Evolutionary conservation across 2,888 invertebrate genomes (phyloP), one percentile per base, ranked within the genome.

Genomic region (Noctua fimbriata): DNA sequence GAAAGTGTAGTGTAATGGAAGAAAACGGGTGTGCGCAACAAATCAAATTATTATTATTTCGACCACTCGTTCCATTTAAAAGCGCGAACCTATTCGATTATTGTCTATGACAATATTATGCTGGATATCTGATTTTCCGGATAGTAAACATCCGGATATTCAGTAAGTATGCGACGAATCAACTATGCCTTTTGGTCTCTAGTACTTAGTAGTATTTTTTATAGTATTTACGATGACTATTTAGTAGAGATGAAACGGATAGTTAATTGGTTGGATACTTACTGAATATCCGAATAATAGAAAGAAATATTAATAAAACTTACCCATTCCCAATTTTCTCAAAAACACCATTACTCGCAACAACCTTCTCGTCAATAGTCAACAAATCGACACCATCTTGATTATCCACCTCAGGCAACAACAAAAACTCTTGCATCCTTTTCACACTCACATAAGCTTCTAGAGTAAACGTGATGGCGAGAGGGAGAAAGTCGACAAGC

Each of bases 401-500:
- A 49, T 94, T 94, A 36, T 95, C 91, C 0, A 95, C 95, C 86
- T 94, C 97, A 1, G 94, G 95, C 80, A 96, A 87, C 74, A 97
- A 75, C 84, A 98, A 91, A 85, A 98, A 98, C 85, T 97, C 97
- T 89, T 98, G 97, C 83, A 98, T 97, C 90, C 99, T 97, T 70
- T 97, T 97, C 44, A 98, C 97, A 44, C 98, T 98, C 0, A 99
- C 98, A 69, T 97, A 96, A 0, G 98, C 98, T 92, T 99, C 99
- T 0, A 98, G 97, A 0, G 98, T 97, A 90, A 98, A 98, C 2
- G 98, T 98, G 63, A 99, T 98, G 0, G 98, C 98, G 89, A 98
- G 96, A 0, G 99, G 98, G 89, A 99, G 98, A 92, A 98, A 98
- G 58, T 98, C 98, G 0, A 98, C 98, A 94, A 98, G 97, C 0